phyloP scores from a whole-genome alignment of 2,888 invertebrate species.

The Nemoura dubitans region DNA sequence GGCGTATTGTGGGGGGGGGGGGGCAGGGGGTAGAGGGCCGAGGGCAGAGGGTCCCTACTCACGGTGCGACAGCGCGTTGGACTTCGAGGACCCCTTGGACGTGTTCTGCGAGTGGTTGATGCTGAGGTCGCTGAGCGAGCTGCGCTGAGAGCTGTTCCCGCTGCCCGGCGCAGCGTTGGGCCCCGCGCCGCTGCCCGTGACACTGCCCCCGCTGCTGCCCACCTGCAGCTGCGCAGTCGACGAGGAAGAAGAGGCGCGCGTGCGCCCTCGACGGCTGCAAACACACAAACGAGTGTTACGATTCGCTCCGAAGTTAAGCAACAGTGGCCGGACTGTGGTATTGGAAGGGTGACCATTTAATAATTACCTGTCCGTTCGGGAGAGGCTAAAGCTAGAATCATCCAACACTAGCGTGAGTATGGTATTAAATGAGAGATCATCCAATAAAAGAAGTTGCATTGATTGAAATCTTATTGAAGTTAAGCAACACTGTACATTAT shows the following conservation, averaged over 20 bases:
- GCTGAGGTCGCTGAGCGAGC: constrained; percentile 56
- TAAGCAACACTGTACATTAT: too few relatives aligned
- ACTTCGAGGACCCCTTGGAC: constrained; percentile 33
- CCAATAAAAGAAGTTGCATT: too few relatives aligned
- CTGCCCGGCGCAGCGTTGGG: constrained; percentile 54
- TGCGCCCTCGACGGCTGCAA: constrained; percentile 53
- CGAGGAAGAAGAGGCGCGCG: constrained; percentile 49
- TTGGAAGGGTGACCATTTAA: neutral
- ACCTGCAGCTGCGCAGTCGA: constrained; percentile 30
- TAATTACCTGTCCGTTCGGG: too few relatives aligned
- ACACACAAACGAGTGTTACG: neutral
- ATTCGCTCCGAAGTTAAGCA: neutral
- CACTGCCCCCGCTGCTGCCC: constrained; percentile 29
- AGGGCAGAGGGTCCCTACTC: too few relatives aligned
- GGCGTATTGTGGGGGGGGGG: too few relatives aligned
- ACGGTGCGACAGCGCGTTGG: constrained; percentile 24
- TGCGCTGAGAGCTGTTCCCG: constrained; percentile 54
- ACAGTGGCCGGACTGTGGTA: neutral
- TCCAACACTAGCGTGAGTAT: too few relatives aligned
- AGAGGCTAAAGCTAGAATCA: too few relatives aligned
- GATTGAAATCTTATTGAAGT: too few relatives aligned
- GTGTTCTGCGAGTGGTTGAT: constrained; percentile 48
- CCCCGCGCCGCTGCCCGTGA: constrained; percentile 48
- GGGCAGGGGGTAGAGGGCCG: too few relatives aligned
- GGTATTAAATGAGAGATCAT: too few relatives aligned